Evolutionary conservation across 1,140 invertebrate species (phyloP).

Genomic region (Philopotamus ludificatus): DNA sequence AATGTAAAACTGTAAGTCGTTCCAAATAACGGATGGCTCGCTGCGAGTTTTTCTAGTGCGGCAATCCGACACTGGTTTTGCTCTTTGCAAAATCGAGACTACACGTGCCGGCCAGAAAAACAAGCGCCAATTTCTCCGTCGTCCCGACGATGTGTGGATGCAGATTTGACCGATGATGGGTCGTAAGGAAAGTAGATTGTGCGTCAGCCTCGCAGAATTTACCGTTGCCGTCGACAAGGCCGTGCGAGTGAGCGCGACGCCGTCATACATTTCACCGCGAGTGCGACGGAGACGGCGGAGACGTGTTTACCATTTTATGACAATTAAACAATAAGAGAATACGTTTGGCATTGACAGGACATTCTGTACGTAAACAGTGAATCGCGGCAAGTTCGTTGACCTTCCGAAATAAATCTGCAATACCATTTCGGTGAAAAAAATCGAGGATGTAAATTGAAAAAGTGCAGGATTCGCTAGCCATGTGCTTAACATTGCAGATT

Average conservation of each 20-base stretch:
- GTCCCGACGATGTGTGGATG: no score
- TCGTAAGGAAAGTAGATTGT: constrained; percentile 12
- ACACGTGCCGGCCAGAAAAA: no score
- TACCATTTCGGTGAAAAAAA: no score
- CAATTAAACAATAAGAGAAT: not conserved
- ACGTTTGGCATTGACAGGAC: not conserved
- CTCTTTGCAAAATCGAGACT: no score
- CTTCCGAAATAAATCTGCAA: no score
- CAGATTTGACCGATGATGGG: no score
- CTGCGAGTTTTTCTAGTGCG: no score
- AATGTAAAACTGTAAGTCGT: constrained; percentile 12
- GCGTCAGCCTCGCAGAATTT: constrained; percentile 19
- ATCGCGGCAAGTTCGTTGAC: constrained; percentile 23
- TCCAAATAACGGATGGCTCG: constrained; percentile 5
- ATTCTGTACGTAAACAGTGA: constrained; percentile 26
- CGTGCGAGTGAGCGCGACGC: constrained; percentile 17
- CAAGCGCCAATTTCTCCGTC: no score
- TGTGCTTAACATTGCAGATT: no score
- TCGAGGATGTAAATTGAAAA: no score
- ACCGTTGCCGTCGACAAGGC: constrained; percentile 33
- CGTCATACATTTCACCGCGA: not conserved
- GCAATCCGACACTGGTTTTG: no score
- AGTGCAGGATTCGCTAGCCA: no score
- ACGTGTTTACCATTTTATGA: not conserved
- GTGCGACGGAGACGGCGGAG: not conserved